Evolutionary conservation across 2,888 invertebrate species (phyloP).

Genomic region (Eupithecia centaureata): DNA sequence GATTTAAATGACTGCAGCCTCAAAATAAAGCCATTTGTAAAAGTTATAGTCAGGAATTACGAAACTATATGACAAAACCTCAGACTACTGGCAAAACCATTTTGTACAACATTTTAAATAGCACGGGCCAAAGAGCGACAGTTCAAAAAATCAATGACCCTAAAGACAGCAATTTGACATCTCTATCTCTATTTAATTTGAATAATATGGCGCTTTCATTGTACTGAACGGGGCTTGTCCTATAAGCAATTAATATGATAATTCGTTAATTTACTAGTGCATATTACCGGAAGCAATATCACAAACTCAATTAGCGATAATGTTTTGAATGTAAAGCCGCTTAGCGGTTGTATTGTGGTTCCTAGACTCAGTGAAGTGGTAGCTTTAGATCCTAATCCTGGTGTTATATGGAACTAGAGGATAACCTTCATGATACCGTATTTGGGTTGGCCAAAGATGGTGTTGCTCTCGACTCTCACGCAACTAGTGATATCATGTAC

Average conservation of each 20-base stretch:
- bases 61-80: neutral
- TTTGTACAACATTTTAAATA: too few relatives aligned
- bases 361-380: neutral
- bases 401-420: constrained; percentile 4
- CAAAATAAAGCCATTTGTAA: neutral
- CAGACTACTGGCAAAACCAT: too few relatives aligned
- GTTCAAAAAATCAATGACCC: neutral
- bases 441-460: constrained; percentile 11
- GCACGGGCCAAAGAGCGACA: too few relatives aligned
- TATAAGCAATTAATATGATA: constrained; percentile 32
- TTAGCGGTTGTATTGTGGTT: constrained; percentile 1
- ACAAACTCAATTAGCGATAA: constrained; percentile 26
- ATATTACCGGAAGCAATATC: constrained; percentile 26
- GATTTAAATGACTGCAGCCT: neutral
- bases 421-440: constrained; percentile 9
- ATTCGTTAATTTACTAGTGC: constrained; percentile 32
- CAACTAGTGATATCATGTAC: constrained; percentile 12
- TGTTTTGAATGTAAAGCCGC: constrained; percentile 15
- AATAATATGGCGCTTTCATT: constrained; percentile 5
- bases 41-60: neutral
- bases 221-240: constrained; percentile 8
- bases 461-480: constrained; percentile 8
- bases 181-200: neutral
- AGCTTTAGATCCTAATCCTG: constrained; percentile 5
- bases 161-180: neutral